Evolutionary conservation across 2,888 invertebrate species (phyloP).

Genomic region (Agrochola circellaris): DNA sequence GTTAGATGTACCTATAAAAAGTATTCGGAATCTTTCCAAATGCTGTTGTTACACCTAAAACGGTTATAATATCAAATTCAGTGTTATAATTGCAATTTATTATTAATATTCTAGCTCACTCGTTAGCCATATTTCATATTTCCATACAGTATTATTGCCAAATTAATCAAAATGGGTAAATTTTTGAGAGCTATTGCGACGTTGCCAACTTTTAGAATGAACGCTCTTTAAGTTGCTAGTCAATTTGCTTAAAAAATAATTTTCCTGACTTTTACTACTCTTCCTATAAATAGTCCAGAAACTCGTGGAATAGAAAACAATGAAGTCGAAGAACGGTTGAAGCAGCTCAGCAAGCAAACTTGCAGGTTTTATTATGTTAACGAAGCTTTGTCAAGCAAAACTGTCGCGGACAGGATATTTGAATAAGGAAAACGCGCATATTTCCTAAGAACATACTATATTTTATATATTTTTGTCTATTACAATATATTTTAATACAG

Average conservation of each 20-base stretch:
- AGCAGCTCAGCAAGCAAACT: neutral
- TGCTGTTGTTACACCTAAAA: no score
- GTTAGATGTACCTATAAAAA: no score
- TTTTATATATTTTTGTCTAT: conserved; percentile 39
- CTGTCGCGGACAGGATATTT: conserved; percentile 5
- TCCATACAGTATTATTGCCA: no score
- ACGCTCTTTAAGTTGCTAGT: neutral
- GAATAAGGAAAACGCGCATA: conserved; percentile 48
- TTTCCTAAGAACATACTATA: conserved; percentile 22
- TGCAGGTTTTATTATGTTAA: conserved; percentile 3
- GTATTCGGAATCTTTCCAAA: no score
- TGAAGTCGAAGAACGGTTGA: neutral
- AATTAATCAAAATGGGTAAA: no score
- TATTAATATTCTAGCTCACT: no score
- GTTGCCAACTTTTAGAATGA: no score
- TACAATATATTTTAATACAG: conserved; percentile 57
- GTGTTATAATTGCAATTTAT: no score
- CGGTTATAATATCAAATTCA: no score
- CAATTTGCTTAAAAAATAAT: neutral
- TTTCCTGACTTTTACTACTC: no score
- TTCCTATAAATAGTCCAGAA: neutral
- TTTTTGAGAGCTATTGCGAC: no score
- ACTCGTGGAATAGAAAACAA: neutral
- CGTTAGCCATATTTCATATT: no score
- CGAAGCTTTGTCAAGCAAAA: conserved; percentile 10